Percentiles rank a stretch among this genome's conserved stretches.
Evolutionary conservation across 2,113 vertebrate species (phyloP).

Genomic region (Pteruthius melanotis): DNA sequence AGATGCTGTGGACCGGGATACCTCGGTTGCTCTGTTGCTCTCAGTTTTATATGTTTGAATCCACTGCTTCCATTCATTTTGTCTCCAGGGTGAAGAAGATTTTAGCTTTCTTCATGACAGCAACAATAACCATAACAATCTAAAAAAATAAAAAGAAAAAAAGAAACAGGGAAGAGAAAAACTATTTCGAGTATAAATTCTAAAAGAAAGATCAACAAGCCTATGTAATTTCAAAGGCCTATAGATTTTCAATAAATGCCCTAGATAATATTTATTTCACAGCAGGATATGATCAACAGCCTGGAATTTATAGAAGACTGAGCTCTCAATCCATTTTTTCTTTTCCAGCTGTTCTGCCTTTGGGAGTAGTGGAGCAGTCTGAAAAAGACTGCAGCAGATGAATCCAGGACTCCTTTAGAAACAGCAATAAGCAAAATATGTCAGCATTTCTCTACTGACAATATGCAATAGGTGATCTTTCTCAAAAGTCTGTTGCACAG

Average conservation of each 20-base stretch:
- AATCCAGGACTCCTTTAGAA: slow-evolving; percentile 22
- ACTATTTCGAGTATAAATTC: not conserved
- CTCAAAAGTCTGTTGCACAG: slow-evolving; percentile 5
- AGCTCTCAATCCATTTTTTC: not conserved
- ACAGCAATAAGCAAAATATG: slow-evolving; percentile 14
- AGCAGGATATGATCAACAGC: not conserved
- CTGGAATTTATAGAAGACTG: not conserved
- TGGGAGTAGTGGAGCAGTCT: slow-evolving; percentile 13
- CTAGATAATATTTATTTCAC: slow-evolving; percentile 23
- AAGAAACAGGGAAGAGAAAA: not conserved
- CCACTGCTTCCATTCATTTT: not conserved
- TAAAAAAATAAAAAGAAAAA: not conserved
- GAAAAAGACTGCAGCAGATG: slow-evolving; percentile 10
- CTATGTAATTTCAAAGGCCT: not conserved
- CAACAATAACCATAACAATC: not conserved
- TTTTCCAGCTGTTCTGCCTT: slow-evolving; percentile 10
- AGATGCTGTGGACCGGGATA: not conserved
- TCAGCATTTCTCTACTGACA: slow-evolving; percentile 5
- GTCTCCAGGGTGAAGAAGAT: not conserved
- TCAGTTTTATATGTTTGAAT: not conserved
- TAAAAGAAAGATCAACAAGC: not conserved
- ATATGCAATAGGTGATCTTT: slow-evolving; percentile 37
- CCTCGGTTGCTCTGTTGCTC: not conserved
- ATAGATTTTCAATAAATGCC: slow-evolving; percentile 15
- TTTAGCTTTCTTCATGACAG: not conserved